phyloP scores from a whole-genome alignment of 2,888 invertebrate species.

The Rhagonycha lutea region DNA sequence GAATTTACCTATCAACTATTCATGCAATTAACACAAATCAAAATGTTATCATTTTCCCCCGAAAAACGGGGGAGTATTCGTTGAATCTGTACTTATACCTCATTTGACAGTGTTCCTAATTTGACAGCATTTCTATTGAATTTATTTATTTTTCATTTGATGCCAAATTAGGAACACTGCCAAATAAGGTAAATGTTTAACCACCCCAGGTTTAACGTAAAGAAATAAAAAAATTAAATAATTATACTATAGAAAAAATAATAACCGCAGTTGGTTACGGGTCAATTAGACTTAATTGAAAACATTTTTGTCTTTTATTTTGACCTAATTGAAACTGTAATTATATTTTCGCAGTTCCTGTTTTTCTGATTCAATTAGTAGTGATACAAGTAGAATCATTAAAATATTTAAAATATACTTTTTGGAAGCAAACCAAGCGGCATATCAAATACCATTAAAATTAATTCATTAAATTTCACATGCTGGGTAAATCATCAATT shows the following conservation, averaged over 20 bases:
- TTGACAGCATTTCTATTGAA: no score
- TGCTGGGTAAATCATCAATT: neutral
- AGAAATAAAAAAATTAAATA: neutral
- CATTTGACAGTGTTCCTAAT: no score
- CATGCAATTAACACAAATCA: neutral
- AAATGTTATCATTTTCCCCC: neutral
- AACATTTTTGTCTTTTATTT: neutral
- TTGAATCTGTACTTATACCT: no score
- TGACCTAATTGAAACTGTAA: neutral
- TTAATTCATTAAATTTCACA: neutral
- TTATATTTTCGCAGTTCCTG: neutral
- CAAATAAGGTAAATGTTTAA: no score
- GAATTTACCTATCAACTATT: neutral
- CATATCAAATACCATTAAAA: neutral
- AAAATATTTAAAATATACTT: neutral
- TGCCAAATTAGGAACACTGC: no score
- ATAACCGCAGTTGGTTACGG: neutral
- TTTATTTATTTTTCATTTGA: no score
- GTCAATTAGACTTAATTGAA: neutral
- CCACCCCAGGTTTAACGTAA: no score
- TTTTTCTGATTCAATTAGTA: neutral
- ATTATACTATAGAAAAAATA: neutral
- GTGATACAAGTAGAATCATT: neutral
- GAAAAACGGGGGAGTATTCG: neutral
- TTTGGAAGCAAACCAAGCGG: neutral